These are phyloP conservation scores for Bubo blakistoni DNA, from an alignment of 2,113 vertebrate species.

Conservation along the genomic window DNA sequence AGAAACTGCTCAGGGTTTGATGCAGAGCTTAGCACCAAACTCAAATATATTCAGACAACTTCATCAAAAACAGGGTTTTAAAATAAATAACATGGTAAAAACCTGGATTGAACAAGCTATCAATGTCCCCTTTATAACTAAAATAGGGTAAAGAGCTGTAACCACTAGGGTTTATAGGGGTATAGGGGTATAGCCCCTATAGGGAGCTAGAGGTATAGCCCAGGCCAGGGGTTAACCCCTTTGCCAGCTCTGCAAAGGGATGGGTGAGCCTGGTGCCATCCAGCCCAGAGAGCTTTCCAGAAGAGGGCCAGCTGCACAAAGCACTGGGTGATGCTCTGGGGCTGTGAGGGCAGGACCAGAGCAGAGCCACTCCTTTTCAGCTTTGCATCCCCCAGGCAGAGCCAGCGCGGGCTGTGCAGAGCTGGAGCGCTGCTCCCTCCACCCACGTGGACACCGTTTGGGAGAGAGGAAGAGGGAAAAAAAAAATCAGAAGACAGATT, in stretches of 20 bases:
- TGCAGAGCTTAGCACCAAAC: not conserved
- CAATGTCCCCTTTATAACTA: not conserved
- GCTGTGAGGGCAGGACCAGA: not conserved
- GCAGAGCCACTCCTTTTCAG: not conserved
- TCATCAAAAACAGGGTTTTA: not conserved
- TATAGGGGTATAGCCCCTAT: not conserved
- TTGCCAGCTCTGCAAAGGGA: not conserved
- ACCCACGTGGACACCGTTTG: not conserved
- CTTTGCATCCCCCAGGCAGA: not conserved
- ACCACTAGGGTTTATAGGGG: not conserved
- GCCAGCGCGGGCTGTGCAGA: not conserved
- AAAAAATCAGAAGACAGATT: not conserved
- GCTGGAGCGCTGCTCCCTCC: not conserved
- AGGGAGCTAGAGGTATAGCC: not conserved
- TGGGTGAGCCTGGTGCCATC: not conserved
- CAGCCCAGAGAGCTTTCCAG: not conserved
- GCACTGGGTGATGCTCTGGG: not conserved
- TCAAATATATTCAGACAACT: not conserved
- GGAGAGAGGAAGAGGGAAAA: not conserved
- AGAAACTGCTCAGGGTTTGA: accelerated
- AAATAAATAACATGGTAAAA: not conserved
- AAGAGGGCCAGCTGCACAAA: not conserved
- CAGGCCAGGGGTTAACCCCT: not conserved
- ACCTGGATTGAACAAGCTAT: not conserved
- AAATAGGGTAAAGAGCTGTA: not conserved